These are phyloP conservation scores for Catharus ustulatus DNA, from an alignment of 2,797 vertebrate species.

Conservation along the genomic window DNA sequence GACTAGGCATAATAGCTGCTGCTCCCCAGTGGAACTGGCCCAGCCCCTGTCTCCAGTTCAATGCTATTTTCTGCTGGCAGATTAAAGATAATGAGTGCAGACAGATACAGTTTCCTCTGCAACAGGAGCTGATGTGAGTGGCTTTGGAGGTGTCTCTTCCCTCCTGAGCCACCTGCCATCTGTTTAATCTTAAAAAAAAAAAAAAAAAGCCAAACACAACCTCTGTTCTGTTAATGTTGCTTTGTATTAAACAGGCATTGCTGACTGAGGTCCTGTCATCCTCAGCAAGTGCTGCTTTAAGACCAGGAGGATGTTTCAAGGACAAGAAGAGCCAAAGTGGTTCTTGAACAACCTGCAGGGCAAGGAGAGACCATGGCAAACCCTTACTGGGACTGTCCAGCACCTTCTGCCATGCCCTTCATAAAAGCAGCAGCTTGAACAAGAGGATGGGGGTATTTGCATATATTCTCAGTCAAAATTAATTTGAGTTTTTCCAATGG, in stretches of 20 bases:
- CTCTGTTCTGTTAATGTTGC: neutral
- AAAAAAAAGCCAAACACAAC: neutral
- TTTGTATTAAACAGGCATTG: neutral
- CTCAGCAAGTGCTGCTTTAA: neutral
- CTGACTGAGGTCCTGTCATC: neutral
- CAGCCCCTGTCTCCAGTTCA: slow-evolving; percentile 12
- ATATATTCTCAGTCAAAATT: neutral
- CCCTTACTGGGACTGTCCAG: neutral
- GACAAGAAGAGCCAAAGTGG: neutral
- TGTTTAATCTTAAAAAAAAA: neutral
- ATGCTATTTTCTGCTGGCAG: slow-evolving; percentile 33
- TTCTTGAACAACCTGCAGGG: neutral
- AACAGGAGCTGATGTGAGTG: neutral
- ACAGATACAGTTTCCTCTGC: slow-evolving; percentile 4
- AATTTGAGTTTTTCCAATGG: neutral
- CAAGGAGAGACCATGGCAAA: neutral
- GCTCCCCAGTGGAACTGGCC: neutral
- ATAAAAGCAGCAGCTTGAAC: neutral
- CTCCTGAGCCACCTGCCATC: slow-evolving; percentile 51
- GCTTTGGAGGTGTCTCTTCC: slow-evolving; percentile 41
- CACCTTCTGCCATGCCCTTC: neutral
- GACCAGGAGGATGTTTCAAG: neutral
- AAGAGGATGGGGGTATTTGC: neutral
- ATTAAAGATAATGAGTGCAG: slow-evolving; percentile 53
- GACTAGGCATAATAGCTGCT: slow-evolving; percentile 24